Base-by-base conservation (phyloP, 2,113 vertebrate genomes). In the Mungos mungo region DNA sequence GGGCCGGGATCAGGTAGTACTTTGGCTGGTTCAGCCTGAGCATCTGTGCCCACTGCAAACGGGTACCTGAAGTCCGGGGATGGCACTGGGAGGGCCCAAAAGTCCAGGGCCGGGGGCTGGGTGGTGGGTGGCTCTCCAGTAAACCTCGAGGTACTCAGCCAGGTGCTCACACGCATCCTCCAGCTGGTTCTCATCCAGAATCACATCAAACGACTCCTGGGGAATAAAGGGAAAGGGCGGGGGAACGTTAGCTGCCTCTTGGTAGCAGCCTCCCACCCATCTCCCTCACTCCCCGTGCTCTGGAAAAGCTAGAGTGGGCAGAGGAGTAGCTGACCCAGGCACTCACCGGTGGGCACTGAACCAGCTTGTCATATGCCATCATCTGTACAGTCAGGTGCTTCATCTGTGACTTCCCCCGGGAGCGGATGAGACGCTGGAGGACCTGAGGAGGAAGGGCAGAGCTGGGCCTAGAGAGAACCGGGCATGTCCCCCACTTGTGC, bases 341-440 rank as follows among this genome's bases (percentile, higher is more conserved):
- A 98, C 99, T 99, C 98, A 99, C 99, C 7, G 99, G 99, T 84
- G 99, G 99, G 94, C 99, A 99, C 98, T 99, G 99, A 96, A 99
- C 99, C 98, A 99, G 98, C 96, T 99, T 99, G 97, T 99, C 99
- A 0, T 99, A 99, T 0, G 99, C 99, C 99, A 99, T 99, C 99
- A 99, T 99, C 99, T 99, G 99, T 86, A 99, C 99, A 0, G 99
- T 99, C 95, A 99, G 99, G 96, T 99, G 99, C 97, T 99, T 99
- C 99, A 99, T 99, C 98, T 99, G 99, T 9, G 99, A 99, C 98
- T 99, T 99, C 45, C 99, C 99, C 16, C 99, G 99, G 97, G 99
- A 99, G 93, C 99, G 99, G 98, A 99, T 99, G 96, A 99, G 99
- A 82, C 99, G 98, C 98, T 99, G 99, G 88, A 99, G 99, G 94